These are phyloP conservation scores for Lysiphlebus fabarum DNA, from an alignment of 1,140 invertebrate species.

Conservation along the genomic window DNA sequence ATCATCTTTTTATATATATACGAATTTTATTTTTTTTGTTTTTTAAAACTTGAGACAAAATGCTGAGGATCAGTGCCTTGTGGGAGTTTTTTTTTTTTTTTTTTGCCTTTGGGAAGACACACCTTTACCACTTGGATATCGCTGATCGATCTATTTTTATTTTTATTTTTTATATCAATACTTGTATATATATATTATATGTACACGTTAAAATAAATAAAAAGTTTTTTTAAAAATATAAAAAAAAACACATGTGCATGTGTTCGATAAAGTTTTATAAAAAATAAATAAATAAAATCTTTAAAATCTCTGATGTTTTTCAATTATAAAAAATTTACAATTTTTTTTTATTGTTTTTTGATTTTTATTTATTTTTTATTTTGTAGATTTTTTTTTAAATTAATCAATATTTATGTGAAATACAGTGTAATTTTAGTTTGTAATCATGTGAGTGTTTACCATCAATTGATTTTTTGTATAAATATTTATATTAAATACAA, in stretches of 20 bases:
- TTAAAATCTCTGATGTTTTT: not conserved
- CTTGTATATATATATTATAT: too few species aligned
- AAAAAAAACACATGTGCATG: not conserved
- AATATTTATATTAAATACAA: not conserved
- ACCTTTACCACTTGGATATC: conserved; percentile 11
- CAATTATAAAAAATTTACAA: not conserved
- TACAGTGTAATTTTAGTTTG: not conserved
- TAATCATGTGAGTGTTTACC: conserved; percentile 10
- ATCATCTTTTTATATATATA: not conserved
- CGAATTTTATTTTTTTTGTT: too few species aligned
- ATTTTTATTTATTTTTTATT: conserved; percentile 1
- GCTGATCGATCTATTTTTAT: conserved; percentile 1
- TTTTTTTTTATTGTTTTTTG: conserved; percentile 4
- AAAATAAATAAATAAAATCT: conserved; percentile 6
- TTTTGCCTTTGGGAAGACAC: conserved; percentile 3
- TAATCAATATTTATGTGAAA: conserved; percentile 7
- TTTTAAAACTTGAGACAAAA: too few species aligned
- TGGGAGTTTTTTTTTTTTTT: not conserved
- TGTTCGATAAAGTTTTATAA: conserved; percentile 3
- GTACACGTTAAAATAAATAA: too few species aligned
- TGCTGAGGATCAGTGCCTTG: too few species aligned
- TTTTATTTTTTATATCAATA: too few species aligned
- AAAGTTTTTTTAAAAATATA: too few species aligned
- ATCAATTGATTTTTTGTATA: not conserved
- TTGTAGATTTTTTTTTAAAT: not conserved